Evolutionary conservation across 1,140 invertebrate species (phyloP).

Genomic region (Contarinia nasturtii): DNA sequence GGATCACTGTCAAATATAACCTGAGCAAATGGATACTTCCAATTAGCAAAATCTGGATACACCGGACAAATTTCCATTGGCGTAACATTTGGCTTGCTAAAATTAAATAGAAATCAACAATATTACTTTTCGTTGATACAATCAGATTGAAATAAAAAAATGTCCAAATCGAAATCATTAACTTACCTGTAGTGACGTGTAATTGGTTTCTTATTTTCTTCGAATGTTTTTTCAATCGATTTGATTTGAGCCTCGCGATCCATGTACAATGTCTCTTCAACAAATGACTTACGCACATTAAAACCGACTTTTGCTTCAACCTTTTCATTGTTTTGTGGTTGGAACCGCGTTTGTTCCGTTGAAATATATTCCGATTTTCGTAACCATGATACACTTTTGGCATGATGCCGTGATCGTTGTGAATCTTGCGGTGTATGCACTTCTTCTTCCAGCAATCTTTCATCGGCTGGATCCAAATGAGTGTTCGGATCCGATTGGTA

Average conservation of each 20-base stretch:
- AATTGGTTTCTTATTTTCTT: conserved; percentile 70
- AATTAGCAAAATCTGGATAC: conserved; percentile 89
- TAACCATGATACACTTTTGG: conserved; percentile 87
- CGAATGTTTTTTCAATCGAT: conserved; percentile 96
- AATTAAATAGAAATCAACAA: background rate
- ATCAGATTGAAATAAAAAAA: background rate
- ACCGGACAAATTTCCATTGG: conserved; percentile 80
- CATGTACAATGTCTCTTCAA: conserved; percentile 90
- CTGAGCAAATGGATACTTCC: conserved; percentile 96
- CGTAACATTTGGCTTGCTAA: conserved; percentile 68
- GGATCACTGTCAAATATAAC: conserved; percentile 98
- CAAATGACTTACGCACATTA: conserved; percentile 88
- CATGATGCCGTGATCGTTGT: conserved; percentile 76
- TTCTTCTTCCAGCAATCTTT: conserved; percentile 85
- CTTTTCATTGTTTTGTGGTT: conserved; percentile 88
- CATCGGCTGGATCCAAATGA: conserved; percentile 71
- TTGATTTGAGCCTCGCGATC: conserved; percentile 93
- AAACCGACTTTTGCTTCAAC: conserved; percentile 97
- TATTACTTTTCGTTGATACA: background rate
- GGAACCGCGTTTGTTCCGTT: conserved; percentile 92
- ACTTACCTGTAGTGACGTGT: conserved; percentile 69
- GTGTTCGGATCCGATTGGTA: conserved; percentile 61
- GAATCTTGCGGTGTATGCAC: conserved; percentile 71
- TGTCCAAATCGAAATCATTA: background rate
- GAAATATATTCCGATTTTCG: conserved; percentile 98